Base-by-base conservation (phyloP, 1,140 invertebrate genomes). In the Anastatus disparis region DNA sequence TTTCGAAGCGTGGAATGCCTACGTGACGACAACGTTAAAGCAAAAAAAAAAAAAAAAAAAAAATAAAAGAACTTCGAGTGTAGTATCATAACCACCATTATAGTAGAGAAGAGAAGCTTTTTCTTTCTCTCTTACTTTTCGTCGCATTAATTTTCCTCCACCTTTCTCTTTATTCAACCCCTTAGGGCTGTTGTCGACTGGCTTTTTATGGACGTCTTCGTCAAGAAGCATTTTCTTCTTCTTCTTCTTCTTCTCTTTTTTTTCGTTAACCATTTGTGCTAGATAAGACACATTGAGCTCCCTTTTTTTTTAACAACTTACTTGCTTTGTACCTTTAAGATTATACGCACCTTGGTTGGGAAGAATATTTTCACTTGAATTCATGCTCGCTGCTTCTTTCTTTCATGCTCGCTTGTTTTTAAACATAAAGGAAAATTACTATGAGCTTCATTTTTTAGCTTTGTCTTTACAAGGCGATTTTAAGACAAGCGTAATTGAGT, bases 1-100 rank as follows among this genome's bases (percentile, higher is more conserved):
- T 77, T 75, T 69, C 71, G 64, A 67, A 31, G 67, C 74, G 73
- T 74, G 78, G 67, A 74, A 76, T 75, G 77, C 76, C 56, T 77
- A 71, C 72, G 50, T 70, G 78, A 79, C 15, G 52, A 50, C 48
- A 7, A 24, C 2, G 75, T 74, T 75, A 72, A 70, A 78, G 10
- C 3, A 27, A n/a, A n/a, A n/a, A n/a, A n/a, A n/a, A n/a, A n/a
- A n/a, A n/a, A n/a, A n/a, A n/a, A n/a, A n/a, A n/a, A n/a, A n/a
- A n/a, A n/a, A n/a, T n/a, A n/a, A n/a, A n/a, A n/a, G n/a, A n/a
- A n/a, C n/a, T n/a, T n/a, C 15, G 1, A 52, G 10, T 3, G 24
- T 22, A 52, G 27, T 17, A 29, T 2, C 9, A 53, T 31, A 56
- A 56, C 9, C 79, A 72, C 77, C 76, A 76, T 80, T 81, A 79